Base-by-base conservation (phyloP, 2,797 vertebrate genomes). In the Halcyon badia region DNA sequence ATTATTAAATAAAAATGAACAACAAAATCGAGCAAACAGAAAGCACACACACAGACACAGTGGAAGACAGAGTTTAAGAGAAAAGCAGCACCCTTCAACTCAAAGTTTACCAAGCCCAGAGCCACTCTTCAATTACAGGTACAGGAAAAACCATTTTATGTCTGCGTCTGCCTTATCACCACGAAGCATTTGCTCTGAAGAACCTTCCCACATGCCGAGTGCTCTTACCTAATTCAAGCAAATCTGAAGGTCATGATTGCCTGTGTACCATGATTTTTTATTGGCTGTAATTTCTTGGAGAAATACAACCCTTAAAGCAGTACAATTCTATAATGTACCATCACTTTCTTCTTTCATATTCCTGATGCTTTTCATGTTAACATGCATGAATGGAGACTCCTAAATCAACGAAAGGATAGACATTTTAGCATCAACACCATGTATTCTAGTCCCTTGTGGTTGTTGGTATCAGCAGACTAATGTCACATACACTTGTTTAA, bases 341-440 rank as follows among this genome's bases (percentile, higher is more conserved):
- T 46, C 64, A 90, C 73, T 71, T 92, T 58, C 75, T 83, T 69
- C 73, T 73, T 87, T 73, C 80, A 75, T n/a, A 90, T 83, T 88
- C 70, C 44, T 31, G 51, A 58, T 80, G 78, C 71, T 94, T 80
- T 48, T 42, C 75, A 91, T 28, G 71, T 75, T 72, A 82, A 60
- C 48, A 14, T 26, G 44, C 33, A 13, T 24, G 66, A 89, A 65
- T 54, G 57, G 85, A 69, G 54, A 21, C 9, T 56, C 51, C 58
- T 64, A 68, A 82, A 92, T 64, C 71, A 83, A 66, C 62, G n/a
- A 61, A 37, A 57, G 62, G 25, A 85, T 35, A 52, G n/a, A 49
- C 49, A 44, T 88, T 92, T 85, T 48, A 71, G 28, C 80, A 83
- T 35, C 49, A 51, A 42, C 16, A 52, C 37, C 44, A 9, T 20